A percentile compares a stretch with the other conserved stretches of the same genome.
phyloP scores from a whole-genome alignment of 2,113 vertebrate species.

The Grammomys dolichurus region DNA sequence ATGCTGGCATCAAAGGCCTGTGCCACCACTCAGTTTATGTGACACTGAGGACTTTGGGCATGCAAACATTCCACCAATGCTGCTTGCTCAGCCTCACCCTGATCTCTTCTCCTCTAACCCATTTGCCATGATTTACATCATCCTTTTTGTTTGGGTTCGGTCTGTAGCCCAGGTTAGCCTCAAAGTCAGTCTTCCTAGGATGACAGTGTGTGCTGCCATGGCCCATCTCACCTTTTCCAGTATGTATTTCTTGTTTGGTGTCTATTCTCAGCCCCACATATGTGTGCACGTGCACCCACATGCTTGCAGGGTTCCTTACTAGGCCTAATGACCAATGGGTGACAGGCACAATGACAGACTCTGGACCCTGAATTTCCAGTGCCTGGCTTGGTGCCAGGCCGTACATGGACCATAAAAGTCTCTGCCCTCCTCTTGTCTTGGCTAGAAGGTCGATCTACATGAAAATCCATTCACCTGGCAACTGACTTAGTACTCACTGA shows the following conservation, averaged over 20 bases:
- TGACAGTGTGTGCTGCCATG: too few relatives aligned
- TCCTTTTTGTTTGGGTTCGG: not conserved
- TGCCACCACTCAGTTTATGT: not conserved
- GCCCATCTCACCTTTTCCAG: not conserved
- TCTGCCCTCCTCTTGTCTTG: not conserved
- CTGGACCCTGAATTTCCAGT: too few relatives aligned
- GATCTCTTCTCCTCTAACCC: not conserved
- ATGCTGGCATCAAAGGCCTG: not conserved
- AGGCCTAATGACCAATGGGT: rapidly evolving
- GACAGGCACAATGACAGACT: too few relatives aligned
- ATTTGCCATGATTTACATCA: not conserved
- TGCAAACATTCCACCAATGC: not conserved
- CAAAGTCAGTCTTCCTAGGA: not conserved
- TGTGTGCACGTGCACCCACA: not conserved
- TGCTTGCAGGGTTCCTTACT: not conserved
- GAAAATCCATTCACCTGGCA: not conserved
- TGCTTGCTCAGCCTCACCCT: not conserved
- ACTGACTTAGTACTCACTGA: not conserved
- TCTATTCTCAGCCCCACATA: not conserved
- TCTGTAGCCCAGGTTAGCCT: not conserved
- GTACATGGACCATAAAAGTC: rapidly evolving
- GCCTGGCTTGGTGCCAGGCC: not conserved
- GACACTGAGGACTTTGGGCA: not conserved
- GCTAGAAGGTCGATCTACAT: not conserved
- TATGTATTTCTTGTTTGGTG: not conserved